Conservation (phyloP, 2,113 vertebrate species). For the Mellivora capensis region DNA sequence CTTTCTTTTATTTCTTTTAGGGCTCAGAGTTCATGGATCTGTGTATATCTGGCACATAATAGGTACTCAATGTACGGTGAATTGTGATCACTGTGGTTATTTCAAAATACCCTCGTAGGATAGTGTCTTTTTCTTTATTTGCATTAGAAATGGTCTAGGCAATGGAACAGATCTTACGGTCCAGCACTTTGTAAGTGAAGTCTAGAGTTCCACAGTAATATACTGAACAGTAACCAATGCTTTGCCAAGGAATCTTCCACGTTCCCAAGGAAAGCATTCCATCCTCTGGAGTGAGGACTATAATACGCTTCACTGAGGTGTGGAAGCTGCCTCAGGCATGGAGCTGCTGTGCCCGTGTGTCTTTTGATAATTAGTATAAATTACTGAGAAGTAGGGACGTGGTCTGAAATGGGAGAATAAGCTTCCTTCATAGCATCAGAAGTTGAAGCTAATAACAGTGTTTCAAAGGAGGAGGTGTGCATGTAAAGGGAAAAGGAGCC, state of each 20-base stretch:
- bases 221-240: neutral
- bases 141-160: neutral
- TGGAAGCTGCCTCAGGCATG: neutral
- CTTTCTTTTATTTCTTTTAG: neutral
- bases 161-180: constrained; percentile 7
- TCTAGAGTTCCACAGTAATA: neutral
- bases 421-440: neutral
- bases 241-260: neutral
- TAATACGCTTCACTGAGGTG: constrained; percentile 49
- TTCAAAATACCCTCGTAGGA: neutral
- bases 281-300: constrained; percentile 27
- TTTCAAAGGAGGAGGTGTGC: neutral
- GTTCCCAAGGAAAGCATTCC: constrained; percentile 25
- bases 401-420: constrained; percentile 6
- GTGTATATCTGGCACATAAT: constrained; percentile 11
- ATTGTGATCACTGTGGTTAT: constrained; percentile 26
- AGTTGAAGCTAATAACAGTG: constrained; percentile 9
- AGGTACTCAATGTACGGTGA: neutral
- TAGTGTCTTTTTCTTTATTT: constrained; percentile 29
- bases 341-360: neutral
- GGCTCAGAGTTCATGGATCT: constrained; percentile 21
- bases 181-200: neutral
- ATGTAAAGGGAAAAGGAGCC: neutral
- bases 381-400: neutral
- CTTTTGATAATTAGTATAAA: constrained; percentile 61